Evolutionary conservation across 1,140 invertebrate genomes (phyloP).

Genomic region (Heliothis virescens): DNA sequence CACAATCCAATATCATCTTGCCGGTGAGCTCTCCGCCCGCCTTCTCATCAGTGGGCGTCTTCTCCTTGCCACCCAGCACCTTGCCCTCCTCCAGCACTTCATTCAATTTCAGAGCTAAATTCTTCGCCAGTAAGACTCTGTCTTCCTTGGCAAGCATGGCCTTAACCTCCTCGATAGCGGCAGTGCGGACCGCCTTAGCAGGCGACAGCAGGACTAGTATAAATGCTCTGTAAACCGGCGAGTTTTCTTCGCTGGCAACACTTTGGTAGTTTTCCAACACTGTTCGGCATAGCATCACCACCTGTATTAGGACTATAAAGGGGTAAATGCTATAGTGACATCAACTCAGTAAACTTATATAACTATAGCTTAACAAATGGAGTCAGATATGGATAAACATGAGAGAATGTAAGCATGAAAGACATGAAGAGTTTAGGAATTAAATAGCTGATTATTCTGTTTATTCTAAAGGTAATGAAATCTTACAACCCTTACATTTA

Average conservation of each 20-base stretch:
- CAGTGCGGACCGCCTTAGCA: conserved; percentile 64
- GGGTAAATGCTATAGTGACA: conserved; percentile 82
- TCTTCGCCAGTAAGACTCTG: conserved; percentile 68
- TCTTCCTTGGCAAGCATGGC: conserved; percentile 65
- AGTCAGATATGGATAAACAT: neutral
- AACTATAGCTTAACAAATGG: neutral
- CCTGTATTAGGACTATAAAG: conserved; percentile 85
- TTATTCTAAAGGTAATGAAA: no score
- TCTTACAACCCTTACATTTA: no score
- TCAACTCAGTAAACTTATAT: conserved; percentile 55
- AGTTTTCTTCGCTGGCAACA: conserved; percentile 71
- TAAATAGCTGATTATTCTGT: no score
- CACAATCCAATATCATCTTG: conserved; percentile 84
- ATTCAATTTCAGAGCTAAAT: conserved; percentile 75
- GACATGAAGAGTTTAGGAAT: no score
- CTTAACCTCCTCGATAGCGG: conserved; percentile 70
- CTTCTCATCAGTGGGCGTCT: conserved; percentile 72
- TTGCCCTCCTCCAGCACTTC: conserved; percentile 81
- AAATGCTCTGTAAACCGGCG: conserved; percentile 74
- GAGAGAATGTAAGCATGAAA: neutral
- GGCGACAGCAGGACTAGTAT: conserved; percentile 72
- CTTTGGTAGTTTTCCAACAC: conserved; percentile 78
- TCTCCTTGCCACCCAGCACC: conserved; percentile 73
- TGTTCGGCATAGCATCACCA: conserved; percentile 81
- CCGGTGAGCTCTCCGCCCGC: conserved; percentile 71